Evolutionary conservation across 2,113 vertebrate genomes (phyloP).

Genomic region (Amia ocellicauda): DNA sequence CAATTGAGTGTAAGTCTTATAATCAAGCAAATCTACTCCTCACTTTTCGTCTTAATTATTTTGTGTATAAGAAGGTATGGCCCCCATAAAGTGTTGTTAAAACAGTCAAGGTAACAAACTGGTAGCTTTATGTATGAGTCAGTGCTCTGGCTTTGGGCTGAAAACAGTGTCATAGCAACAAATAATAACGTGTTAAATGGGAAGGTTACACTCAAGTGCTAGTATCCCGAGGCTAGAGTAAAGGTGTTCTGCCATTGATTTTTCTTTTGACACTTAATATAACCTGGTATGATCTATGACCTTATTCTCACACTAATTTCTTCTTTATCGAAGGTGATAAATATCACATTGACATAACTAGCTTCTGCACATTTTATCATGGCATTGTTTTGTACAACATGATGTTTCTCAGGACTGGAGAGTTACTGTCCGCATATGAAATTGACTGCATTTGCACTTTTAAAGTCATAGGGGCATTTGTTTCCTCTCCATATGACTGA

Average conservation of each 20-base stretch:
- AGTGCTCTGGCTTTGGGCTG: neutral
- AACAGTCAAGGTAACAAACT: constrained; percentile 18
- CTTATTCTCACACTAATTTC: constrained; percentile 76
- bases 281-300: constrained; percentile 69
- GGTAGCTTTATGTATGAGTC: constrained; percentile 19
- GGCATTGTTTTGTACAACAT: constrained; percentile 57
- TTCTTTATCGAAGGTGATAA: constrained; percentile 77
- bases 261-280: constrained; percentile 66
- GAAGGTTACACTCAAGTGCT: constrained; percentile 33
- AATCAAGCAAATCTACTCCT: too few species aligned
- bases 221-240: constrained; percentile 48
- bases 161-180: constrained; percentile 22
- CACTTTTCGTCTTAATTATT: too few species aligned
- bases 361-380: constrained; percentile 55
- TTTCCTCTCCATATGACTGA: neutral
- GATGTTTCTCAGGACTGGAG: constrained; percentile 40
- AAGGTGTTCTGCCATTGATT: constrained; percentile 58
- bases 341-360: constrained; percentile 71
- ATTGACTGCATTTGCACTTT: constrained; percentile 30
- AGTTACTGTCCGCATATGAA: constrained; percentile 48
- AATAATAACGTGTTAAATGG: constrained; percentile 28
- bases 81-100: too few species aligned
- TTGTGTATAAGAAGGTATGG: too few species aligned
- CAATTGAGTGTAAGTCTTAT: too few species aligned
- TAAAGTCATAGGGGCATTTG: constrained; percentile 29